Base-by-base conservation (phyloP, 2,797 vertebrate species). In the Mormyrops boulengeri region DNA sequence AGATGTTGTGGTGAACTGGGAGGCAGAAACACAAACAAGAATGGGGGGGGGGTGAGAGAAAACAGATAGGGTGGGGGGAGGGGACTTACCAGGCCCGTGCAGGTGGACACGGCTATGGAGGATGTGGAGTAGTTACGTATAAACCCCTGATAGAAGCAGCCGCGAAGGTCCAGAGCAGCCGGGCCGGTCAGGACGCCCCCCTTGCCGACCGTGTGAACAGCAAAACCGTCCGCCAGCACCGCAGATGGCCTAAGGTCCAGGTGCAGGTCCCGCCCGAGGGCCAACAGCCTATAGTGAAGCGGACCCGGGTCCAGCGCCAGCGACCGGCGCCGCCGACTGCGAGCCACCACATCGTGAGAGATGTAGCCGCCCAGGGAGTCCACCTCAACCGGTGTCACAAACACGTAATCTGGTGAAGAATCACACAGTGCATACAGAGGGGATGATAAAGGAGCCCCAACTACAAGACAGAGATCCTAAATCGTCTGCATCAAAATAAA, bases 121-220 rank as follows among this genome's bases (percentile, higher is more conserved):
- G 98, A 99, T 77, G 94, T 94, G 49, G 96, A 96, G 94, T 97
- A 94, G 88, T 98, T 97, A 84, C 96, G 97, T 94, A 99, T 96
- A 94, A 96, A 97, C 96, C 98, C 98, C 95, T 99, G 98, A 96
- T 99, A 99, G 93, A 98, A 96, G 93, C 98, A 99, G 92, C 92
- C 93, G 88, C 94, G 96, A 90, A 97, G 90, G 7, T 92, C 92
- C 2, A 92, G 94, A 12, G 96, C 41, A 1, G 87, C 95, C 53
- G 90, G 94, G 90, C 91, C 93, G 90, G 95, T 92, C 44, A 95
- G 93, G 91, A 97, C 92, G 92, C 97, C 97, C 38, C 96, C 95
- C 85, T 94, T 94, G 89, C 96, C 94, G 0, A 99, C 93, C 30
- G 95, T 96, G 95, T 99, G 97, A 93, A 99, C 96, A 3, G 95